Evolutionary conservation across 2,797 vertebrate genomes (phyloP).

Genomic region (Sparus aurata): DNA sequence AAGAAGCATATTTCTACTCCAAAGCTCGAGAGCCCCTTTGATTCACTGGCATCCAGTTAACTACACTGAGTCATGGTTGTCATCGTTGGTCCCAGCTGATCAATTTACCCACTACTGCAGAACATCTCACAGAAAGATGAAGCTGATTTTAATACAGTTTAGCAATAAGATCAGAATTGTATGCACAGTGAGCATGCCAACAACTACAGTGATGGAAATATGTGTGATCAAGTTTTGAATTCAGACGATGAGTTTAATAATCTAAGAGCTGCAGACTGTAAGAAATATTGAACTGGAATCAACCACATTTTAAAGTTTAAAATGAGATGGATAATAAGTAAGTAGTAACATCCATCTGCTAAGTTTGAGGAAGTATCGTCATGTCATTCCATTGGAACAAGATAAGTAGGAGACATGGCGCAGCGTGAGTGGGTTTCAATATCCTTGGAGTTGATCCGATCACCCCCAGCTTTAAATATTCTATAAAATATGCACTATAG

Average conservation of each 20-base stretch:
- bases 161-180: not conserved
- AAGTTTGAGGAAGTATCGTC: not conserved
- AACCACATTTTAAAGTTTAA: not conserved
- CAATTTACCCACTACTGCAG: not conserved
- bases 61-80: constrained; percentile 14
- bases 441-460: constrained; percentile 6
- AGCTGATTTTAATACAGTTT: not conserved
- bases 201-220: not conserved
- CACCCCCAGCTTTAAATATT: constrained; percentile 14
- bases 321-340: too few relatives aligned
- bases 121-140: not conserved
- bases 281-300: not conserved
- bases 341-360: not conserved
- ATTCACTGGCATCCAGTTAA: constrained; percentile 17
- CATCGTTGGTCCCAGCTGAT: constrained; percentile 4
- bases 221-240: not conserved
- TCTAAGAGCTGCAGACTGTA: not conserved
- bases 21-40: constrained; percentile 29
- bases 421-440: not conserved
- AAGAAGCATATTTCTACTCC: constrained; percentile 33
- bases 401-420: not conserved
- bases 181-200: not conserved
- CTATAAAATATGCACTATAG: not conserved
- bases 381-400: not conserved
- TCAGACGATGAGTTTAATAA: not conserved